phyloP scores from a whole-genome alignment of 2,888 invertebrate genomes.

The Icerya purchasi region DNA sequence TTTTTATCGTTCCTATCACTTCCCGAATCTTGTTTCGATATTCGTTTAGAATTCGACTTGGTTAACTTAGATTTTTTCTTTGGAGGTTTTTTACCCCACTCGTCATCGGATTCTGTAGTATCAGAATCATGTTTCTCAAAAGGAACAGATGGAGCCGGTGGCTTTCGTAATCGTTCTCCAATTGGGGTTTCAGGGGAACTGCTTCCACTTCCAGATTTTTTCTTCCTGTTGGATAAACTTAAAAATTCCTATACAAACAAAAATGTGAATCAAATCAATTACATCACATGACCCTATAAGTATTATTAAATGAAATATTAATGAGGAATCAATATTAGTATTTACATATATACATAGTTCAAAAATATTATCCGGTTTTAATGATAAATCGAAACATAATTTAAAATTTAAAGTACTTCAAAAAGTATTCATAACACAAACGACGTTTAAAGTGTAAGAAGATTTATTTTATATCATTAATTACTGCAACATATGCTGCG shows the following conservation, averaged over 20 bases:
- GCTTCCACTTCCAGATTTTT: neutral
- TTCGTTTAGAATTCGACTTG: neutral
- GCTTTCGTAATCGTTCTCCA: neutral
- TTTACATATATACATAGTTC: no score
- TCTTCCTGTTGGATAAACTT: neutral
- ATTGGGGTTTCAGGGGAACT: neutral
- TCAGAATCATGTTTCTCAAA: neutral
- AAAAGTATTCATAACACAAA: no score
- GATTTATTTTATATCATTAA: no score
- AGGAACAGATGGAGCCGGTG: neutral
- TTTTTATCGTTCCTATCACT: neutral
- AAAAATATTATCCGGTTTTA: no score
- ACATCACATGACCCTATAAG: neutral
- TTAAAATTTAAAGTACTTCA: no score
- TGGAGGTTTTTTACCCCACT: neutral
- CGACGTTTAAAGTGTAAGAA: no score
- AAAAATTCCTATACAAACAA: constrained; percentile 2
- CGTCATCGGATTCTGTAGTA: neutral
- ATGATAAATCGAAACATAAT: no score
- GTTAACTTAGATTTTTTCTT: neutral
- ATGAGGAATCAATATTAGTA: neutral
- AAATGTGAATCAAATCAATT: neutral
- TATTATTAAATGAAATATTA: neutral
- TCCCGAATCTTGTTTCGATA: neutral
- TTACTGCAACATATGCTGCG: no score